These are phyloP conservation scores for Hymenopus coronatus DNA, from an alignment of 2,888 invertebrate species.

Conservation along the genomic window DNA sequence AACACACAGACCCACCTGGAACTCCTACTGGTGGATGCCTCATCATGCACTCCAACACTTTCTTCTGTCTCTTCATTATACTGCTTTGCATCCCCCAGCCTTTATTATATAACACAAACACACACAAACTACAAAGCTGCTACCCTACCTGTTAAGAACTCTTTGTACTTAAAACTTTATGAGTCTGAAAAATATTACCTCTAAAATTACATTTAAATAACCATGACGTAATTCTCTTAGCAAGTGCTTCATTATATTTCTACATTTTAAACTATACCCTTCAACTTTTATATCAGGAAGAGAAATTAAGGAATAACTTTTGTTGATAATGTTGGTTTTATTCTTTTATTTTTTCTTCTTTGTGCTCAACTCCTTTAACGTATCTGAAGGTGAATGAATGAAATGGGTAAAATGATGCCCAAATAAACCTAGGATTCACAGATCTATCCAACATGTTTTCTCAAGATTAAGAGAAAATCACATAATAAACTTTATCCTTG, in stretches of 20 bases:
- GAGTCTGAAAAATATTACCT: neutral
- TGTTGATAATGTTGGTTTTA: too few species aligned
- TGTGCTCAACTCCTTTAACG: too few species aligned
- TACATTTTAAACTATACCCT: too few species aligned
- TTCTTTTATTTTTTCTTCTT: too few species aligned
- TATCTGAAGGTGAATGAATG: too few species aligned
- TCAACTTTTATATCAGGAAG: too few species aligned
- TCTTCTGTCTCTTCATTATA: neutral
- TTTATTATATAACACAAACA: constrained; percentile 12
- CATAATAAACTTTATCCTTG: too few species aligned
- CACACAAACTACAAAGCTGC: constrained; percentile 3
- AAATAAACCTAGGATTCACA: too few species aligned
- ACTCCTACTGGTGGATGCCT: neutral
- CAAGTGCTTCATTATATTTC: neutral
- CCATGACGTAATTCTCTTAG: neutral
- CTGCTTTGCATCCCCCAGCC: neutral
- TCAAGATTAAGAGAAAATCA: too few species aligned
- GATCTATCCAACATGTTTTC: too few species aligned
- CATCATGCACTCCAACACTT: neutral
- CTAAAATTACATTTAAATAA: neutral
- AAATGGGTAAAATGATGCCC: too few species aligned
- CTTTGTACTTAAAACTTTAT: neutral
- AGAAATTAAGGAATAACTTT: too few species aligned
- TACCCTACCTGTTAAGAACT: neutral
- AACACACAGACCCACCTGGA: neutral